Conservation (phyloP, 2,888 invertebrate species). For the Microctonus brassicae region DNA sequence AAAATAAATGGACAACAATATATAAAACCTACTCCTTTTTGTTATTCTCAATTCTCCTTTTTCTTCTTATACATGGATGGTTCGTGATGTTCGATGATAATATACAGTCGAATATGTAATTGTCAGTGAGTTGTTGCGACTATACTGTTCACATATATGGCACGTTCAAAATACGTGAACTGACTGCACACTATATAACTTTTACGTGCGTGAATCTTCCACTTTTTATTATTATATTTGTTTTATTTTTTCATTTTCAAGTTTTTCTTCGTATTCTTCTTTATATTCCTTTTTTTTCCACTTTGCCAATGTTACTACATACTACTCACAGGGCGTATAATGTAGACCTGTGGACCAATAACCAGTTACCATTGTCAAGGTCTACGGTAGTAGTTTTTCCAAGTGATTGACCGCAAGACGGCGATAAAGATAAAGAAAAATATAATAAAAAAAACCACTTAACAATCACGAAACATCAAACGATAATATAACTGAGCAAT, state of each 20-base stretch:
- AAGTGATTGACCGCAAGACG: neutral
- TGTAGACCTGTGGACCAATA: slow-evolving; percentile 1
- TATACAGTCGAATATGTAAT: slow-evolving; percentile 10
- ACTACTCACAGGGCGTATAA: neutral
- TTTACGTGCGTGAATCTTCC: slow-evolving; percentile 25
- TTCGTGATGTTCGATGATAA: neutral
- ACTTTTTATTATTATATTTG: neutral
- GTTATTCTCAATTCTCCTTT: neutral
- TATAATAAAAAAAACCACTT: too few relatives aligned
- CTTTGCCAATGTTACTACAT: neutral
- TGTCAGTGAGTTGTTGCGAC: neutral
- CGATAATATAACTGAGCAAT: neutral
- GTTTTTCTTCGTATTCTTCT: neutral
- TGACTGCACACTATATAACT: slow-evolving; percentile 28
- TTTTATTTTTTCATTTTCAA: neutral
- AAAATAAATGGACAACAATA: neutral
- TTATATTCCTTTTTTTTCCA: neutral
- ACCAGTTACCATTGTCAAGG: slow-evolving; percentile 44
- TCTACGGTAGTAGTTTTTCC: slow-evolving; percentile 19
- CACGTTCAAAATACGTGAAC: slow-evolving; percentile 44
- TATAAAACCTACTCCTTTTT: neutral
- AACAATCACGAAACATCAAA: neutral
- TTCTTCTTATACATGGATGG: neutral
- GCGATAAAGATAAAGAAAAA: neutral
- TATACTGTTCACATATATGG: slow-evolving; percentile 29